Evolutionary conservation across 2,113 vertebrate species (phyloP).

Genomic region (cat (Felis catus)): DNA sequence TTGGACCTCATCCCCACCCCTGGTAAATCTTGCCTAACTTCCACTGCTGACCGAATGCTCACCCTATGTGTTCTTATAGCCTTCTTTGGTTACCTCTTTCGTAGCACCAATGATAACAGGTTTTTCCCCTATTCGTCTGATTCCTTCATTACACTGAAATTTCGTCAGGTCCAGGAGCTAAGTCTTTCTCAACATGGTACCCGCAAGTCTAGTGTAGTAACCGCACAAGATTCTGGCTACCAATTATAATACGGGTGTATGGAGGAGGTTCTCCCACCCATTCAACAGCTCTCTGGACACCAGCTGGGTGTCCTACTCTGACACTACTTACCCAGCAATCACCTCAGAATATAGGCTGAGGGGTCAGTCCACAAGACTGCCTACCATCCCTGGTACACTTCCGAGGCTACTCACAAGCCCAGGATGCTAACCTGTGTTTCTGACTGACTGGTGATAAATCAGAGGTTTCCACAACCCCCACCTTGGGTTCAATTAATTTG

Average conservation of each 20-base stretch:
- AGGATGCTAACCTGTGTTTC: background rate
- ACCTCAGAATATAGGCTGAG: background rate
- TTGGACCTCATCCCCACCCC: no score
- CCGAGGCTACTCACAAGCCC: background rate
- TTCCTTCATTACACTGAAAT: background rate
- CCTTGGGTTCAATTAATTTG: background rate
- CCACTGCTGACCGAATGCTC: background rate
- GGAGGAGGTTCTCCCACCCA: background rate
- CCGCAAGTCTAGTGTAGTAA: background rate
- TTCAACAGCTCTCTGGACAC: background rate
- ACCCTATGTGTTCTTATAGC: background rate
- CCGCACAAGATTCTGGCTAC: background rate
- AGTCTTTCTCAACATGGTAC: background rate
- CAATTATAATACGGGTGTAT: background rate
- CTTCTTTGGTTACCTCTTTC: background rate
- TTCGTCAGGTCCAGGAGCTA: background rate
- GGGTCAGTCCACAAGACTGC: background rate
- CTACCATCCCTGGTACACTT: background rate
- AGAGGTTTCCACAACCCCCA: background rate
- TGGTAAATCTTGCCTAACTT: background rate
- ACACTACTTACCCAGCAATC: background rate
- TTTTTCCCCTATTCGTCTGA: background rate
- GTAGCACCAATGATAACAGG: background rate
- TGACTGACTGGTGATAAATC: background rate
- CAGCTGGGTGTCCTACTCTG: background rate